A percentile compares a stretch with the other conserved stretches of the same genome.
These are phyloP conservation scores for Oreochromis spilurus DNA, from an alignment of 2,113 vertebrate genomes.

Conservation along the genomic window DNA sequence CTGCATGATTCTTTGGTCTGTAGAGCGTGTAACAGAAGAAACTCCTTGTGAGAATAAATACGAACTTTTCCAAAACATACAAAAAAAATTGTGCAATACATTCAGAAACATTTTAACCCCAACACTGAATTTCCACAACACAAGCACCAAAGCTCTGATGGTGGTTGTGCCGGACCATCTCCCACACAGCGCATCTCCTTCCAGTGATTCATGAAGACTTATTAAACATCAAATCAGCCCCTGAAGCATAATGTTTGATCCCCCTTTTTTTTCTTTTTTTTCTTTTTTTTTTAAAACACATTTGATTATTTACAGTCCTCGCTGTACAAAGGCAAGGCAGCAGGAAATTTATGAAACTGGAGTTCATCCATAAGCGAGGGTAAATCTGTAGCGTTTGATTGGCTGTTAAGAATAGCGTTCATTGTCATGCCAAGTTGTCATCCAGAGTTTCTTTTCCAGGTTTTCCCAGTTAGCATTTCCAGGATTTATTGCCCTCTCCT, in stretches of 20 bases:
- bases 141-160: neutral
- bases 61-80: slow-evolving; percentile 11
- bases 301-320: slow-evolving; percentile 27
- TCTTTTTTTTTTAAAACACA: neutral
- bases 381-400: neutral
- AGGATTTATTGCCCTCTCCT: slow-evolving; percentile 77
- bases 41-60: slow-evolving; percentile 60
- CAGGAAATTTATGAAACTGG: neutral
- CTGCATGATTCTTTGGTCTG: slow-evolving; percentile 46
- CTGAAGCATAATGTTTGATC: neutral
- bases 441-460: slow-evolving; percentile 87
- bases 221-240: neutral
- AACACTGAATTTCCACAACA: slow-evolving; percentile 35
- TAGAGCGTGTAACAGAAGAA: slow-evolving; percentile 18
- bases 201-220: slow-evolving; percentile 13
- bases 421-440: slow-evolving; percentile 89
- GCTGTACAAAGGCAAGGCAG: slow-evolving; percentile 14
- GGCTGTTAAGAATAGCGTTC: slow-evolving; percentile 83
- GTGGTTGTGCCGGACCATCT: neutral
- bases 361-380: neutral
- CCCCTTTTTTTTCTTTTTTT: neutral
- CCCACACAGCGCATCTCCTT: neutral
- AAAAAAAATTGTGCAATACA: slow-evolving; percentile 22
- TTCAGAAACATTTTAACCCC: neutral
- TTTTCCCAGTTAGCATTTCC: slow-evolving; percentile 69